Percentiles rank a stretch among this genome's conserved stretches.
Conservation (phyloP, 1,140 invertebrate genomes). For the Caenorhabditis briggsae region DNA sequence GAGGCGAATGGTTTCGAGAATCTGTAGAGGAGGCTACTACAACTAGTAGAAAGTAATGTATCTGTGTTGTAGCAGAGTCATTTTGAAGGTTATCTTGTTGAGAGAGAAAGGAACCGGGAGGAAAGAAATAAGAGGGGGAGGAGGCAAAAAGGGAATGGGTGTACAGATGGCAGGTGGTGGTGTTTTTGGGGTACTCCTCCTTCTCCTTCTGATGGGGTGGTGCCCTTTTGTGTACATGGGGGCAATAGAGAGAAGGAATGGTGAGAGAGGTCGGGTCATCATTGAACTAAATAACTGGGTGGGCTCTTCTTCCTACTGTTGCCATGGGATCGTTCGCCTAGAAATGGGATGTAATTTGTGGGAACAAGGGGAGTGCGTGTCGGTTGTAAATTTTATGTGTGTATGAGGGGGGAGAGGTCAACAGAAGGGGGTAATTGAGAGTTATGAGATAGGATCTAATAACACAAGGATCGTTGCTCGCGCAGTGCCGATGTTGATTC, state of each 20-base stretch:
- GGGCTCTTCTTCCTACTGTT: background rate
- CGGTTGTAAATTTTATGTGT: too few species aligned
- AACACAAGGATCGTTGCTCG: too few species aligned
- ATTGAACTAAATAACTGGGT: background rate
- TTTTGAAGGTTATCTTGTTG: slow-evolving; percentile 26
- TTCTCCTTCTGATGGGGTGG: background rate
- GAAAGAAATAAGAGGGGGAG: slow-evolving; percentile 9
- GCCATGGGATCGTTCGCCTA: background rate
- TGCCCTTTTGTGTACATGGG: slow-evolving; percentile 32
- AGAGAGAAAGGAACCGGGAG: background rate
- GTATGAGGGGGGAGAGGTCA: too few species aligned
- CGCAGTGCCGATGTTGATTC: too few species aligned
- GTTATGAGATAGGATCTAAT: too few species aligned
- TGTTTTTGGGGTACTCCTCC: too few species aligned
- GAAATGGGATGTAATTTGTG: background rate
- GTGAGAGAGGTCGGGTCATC: slow-evolving; percentile 16
- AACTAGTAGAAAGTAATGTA: background rate
- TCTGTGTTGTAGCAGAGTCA: background rate
- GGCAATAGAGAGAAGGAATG: background rate
- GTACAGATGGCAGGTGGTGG: slow-evolving; percentile 49
- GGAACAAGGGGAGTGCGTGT: too few species aligned
- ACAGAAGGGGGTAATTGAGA: too few species aligned
- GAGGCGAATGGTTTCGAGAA: slow-evolving; percentile 36
- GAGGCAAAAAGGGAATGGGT: background rate
- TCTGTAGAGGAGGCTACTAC: background rate